Evolutionary conservation across 2,113 vertebrate species (phyloP).

Genomic region (Gymnorhina tibicen): DNA sequence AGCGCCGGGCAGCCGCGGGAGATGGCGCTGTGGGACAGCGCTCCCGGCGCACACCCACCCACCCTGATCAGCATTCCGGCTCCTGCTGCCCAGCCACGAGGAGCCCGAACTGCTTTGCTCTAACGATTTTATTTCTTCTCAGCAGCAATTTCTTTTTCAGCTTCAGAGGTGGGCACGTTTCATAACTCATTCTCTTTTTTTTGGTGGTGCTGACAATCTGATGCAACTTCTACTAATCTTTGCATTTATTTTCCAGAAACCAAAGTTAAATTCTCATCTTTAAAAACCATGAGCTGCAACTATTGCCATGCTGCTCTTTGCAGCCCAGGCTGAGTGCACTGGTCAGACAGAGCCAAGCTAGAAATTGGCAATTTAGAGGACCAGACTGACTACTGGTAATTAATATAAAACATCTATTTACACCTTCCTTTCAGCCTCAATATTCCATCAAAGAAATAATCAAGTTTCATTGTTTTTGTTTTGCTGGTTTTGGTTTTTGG

Average conservation of each 20-base stretch:
- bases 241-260: not conserved
- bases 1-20: not conserved
- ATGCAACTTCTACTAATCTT: not conserved
- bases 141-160: not conserved
- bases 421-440: not conserved
- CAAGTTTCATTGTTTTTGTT: not conserved
- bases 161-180: not conserved
- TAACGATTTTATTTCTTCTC: not conserved
- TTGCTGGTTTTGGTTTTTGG: not conserved
- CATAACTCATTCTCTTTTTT: not conserved
- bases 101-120: not conserved
- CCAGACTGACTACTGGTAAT: not conserved
- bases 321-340: not conserved
- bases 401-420: not conserved
- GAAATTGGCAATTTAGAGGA: not conserved
- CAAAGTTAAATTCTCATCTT: not conserved
- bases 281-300: not conserved
- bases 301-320: not conserved
- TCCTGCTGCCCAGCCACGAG: not conserved
- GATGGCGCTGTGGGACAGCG: conserved; percentile 51
- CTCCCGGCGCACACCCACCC: not conserved
- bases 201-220: not conserved
- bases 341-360: not conserved
- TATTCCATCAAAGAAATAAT: not conserved
- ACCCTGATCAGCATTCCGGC: not conserved